phyloP scores from a whole-genome alignment of 2,113 vertebrate species.

The Takifugu bimaculatus region DNA sequence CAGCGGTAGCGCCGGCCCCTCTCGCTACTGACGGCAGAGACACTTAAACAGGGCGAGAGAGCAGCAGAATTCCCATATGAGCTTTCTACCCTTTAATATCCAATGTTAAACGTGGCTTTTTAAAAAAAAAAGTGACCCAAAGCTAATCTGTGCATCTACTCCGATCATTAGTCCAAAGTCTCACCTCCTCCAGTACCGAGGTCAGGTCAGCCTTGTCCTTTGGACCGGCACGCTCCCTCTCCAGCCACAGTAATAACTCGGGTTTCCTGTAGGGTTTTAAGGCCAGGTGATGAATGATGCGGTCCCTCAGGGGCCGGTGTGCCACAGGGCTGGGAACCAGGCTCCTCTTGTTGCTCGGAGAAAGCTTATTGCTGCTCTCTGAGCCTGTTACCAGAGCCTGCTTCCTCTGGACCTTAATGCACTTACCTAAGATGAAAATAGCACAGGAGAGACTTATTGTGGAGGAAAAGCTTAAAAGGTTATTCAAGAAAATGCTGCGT shows the following conservation, averaged over 20 bases:
- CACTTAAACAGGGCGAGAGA: conserved; percentile 5
- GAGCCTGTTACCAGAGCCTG: conserved; percentile 39
- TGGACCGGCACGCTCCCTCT: conserved; percentile 63
- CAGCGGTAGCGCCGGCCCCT: conserved; percentile 41
- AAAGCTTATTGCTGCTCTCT: conserved; percentile 70
- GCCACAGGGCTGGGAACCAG: conserved; percentile 56
- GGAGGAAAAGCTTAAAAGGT: too few relatives aligned
- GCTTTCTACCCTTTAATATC: too few relatives aligned
- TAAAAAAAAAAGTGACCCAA: too few relatives aligned
- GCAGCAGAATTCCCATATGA: too few relatives aligned
- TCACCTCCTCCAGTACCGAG: conserved; percentile 76
- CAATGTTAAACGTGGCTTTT: too few relatives aligned
- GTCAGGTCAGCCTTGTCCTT: conserved; percentile 70
- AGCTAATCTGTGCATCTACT: conserved; percentile 1
- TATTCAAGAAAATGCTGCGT: too few relatives aligned
- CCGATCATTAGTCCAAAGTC: conserved; percentile 21
- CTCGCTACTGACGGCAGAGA: conserved; percentile 49
- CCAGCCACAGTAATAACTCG: conserved; percentile 73
- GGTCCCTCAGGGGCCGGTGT: conserved; percentile 70
- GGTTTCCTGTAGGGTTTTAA: conserved; percentile 75
- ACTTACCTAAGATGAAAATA: conserved; percentile 70
- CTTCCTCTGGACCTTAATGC: conserved; percentile 69
- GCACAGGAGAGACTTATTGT: conserved; percentile 10
- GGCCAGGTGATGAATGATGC: conserved; percentile 73
- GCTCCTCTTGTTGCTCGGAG: conserved; percentile 72